Percentiles rank a stretch among this genome's conserved stretches.
phyloP scores from a whole-genome alignment of 1,140 invertebrate species.

The Kradibia gibbosae region DNA sequence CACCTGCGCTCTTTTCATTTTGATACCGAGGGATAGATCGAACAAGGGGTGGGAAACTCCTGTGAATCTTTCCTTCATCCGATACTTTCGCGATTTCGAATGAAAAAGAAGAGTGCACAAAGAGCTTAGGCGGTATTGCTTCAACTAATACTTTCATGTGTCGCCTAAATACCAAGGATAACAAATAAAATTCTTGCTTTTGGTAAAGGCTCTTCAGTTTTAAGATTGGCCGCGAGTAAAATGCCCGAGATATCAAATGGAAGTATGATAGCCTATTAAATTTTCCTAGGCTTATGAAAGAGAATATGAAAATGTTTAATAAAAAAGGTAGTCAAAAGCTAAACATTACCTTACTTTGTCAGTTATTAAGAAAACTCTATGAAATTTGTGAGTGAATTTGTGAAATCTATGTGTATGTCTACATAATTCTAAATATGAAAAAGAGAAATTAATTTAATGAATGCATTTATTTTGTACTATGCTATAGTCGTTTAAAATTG shows the following conservation, averaged over 20 bases:
- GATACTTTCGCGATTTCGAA: conserved; percentile 21
- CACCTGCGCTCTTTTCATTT: neutral
- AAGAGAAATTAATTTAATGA: no score
- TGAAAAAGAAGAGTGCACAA: conserved; percentile 9
- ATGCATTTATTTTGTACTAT: no score
- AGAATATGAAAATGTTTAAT: neutral
- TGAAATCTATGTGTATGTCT: no score
- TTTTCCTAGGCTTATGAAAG: neutral
- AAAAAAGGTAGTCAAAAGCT: no score
- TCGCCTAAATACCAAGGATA: neutral
- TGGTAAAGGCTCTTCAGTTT: conserved; percentile 26
- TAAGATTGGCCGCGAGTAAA: conserved; percentile 9
- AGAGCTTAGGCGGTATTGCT: neutral
- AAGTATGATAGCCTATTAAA: conserved; percentile 31
- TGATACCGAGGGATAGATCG: neutral
- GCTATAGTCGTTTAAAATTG: no score
- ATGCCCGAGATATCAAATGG: conserved; percentile 32
- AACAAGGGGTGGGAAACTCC: neutral
- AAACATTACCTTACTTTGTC: no score
- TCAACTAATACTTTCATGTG: conserved; percentile 22
- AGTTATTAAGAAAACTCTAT: no score
- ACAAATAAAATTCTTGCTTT: conserved; percentile 44
- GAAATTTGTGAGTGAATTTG: no score
- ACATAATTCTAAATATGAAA: no score
- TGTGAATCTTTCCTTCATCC: conserved; percentile 1